Conservation (phyloP, 1,140 invertebrate species). For the Drosophila chauvacae region DNA sequence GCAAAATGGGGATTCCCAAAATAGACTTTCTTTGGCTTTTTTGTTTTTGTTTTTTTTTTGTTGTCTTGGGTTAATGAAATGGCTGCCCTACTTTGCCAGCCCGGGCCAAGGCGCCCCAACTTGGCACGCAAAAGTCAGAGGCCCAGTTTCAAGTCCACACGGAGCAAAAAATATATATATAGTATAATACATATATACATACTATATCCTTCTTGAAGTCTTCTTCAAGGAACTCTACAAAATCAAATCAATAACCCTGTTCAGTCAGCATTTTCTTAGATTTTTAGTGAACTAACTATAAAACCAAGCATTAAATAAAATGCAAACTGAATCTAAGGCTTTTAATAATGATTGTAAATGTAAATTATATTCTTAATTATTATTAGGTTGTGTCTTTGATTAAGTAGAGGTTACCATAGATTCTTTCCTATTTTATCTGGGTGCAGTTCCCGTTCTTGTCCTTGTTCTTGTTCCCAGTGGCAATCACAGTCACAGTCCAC, state of each 20-base stretch:
- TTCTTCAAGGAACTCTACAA: neutral
- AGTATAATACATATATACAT: neutral
- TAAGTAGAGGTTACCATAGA: neutral
- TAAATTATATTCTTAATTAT: neutral
- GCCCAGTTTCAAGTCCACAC: constrained; percentile 34
- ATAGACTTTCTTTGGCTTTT: constrained; percentile 28
- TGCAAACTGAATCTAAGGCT: too few species aligned
- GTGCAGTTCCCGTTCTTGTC: constrained; percentile 2
- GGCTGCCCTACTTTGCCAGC: constrained; percentile 65
- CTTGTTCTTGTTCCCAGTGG: neutral
- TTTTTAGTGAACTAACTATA: too few species aligned
- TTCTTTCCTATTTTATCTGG: neutral
- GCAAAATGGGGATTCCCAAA: constrained; percentile 24
- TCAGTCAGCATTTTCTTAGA: neutral
- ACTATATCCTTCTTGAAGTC: constrained; percentile 6
- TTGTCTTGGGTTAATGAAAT: constrained; percentile 70
- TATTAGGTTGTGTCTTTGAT: neutral
- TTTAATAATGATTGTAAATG: neutral
- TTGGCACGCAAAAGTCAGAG: constrained; percentile 53
- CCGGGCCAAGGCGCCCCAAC: constrained; percentile 60
- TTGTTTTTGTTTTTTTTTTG: constrained; percentile 3
- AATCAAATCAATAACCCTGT: constrained; percentile 3
- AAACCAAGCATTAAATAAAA: neutral
- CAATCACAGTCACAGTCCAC: constrained; percentile 27
- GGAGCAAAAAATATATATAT: constrained; percentile 5